A percentile compares a stretch with the other conserved stretches of the same genome.
Conservation (phyloP, 2,888 invertebrate genomes). For the Chrysotoxum bicinctum region DNA sequence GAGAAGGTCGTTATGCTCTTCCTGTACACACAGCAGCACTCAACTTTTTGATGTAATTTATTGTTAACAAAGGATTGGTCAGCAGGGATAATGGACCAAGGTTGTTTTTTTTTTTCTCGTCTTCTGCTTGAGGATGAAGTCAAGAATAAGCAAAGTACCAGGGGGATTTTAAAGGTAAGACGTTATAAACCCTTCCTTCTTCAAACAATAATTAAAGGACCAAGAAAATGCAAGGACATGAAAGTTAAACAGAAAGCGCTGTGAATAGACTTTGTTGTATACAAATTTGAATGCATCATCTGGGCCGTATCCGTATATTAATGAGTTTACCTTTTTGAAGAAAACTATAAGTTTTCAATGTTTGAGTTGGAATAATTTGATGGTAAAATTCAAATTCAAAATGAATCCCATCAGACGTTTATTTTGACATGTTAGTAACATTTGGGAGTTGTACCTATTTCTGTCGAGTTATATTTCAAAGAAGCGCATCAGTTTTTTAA, state of each 20-base stretch:
- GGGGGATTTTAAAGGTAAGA: constrained; percentile 17
- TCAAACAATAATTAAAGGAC: constrained; percentile 6
- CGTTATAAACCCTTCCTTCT: not conserved
- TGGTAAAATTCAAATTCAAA: too few species aligned
- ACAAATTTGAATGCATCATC: not conserved
- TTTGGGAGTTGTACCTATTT: too few species aligned
- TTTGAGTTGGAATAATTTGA: not conserved
- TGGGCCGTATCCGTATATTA: not conserved
- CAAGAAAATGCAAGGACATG: constrained; percentile 27
- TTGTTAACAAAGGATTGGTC: constrained; percentile 60
- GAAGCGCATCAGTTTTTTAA: too few species aligned
- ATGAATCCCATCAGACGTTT: too few species aligned
- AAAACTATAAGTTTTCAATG: not conserved
- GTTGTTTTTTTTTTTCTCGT: not conserved
- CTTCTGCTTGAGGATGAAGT: not conserved
- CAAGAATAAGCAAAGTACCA: constrained; percentile 11
- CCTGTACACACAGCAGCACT: constrained; percentile 69
- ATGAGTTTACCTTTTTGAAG: not conserved
- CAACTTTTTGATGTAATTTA: constrained; percentile 72
- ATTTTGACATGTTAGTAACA: too few species aligned
- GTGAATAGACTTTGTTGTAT: not conserved
- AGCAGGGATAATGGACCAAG: constrained; percentile 34
- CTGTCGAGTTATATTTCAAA: too few species aligned
- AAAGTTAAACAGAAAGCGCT: not conserved
- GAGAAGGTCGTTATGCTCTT: constrained; percentile 56